Base-by-base conservation (phyloP, 1,140 invertebrate genomes). In the Cecropterus lyciades region DNA sequence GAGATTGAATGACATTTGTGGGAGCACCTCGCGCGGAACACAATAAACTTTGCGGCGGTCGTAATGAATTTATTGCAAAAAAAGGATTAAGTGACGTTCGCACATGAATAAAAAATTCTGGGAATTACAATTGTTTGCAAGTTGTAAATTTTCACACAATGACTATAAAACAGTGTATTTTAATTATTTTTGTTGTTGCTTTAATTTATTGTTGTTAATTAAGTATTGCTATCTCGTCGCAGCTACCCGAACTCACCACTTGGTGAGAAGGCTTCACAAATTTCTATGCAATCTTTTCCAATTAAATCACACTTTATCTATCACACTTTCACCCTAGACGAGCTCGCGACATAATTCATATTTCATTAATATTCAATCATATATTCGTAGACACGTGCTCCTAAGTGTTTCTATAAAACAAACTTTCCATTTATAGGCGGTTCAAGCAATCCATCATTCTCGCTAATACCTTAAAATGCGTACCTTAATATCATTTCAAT, bases 1-100 rank as follows among this genome's bases (percentile, higher is more conserved):
- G 57, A 27, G 45, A 48, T 60, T 60, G 57, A 60, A 60, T 60
- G 57, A 37, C 57, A 48, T 48, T 49, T 57, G 45, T 60, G 14
- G 45, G 40, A n/a, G 24, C 27, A 9, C 43, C 45, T 48, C 45
- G 57, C 57, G 11, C 4, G 27, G 46, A 51, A 37, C 20, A 60
- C 43, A 48, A 62, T 62, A 40, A 51, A 62, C 16, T 62, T 60
- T 24, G 46, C 59, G 46, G 33, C 27, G 14, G 8, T 43, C 17
- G 30, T 45, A 62, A 60, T 60, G 20, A 20, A n/a, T 16, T 49
- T 48, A 60, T 60, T 24, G 45, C 43, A 37, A 60, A 60, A 60
- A 48, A 33, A 46, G 43, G 20, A 60, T 37, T 40, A n/a, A 13
- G 45, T 49, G 27, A 15, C 49, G 49, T 14, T 10, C 13, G 13